phyloP scores from a whole-genome alignment of 2,888 invertebrate species.

The Lycophotia porphyrea region DNA sequence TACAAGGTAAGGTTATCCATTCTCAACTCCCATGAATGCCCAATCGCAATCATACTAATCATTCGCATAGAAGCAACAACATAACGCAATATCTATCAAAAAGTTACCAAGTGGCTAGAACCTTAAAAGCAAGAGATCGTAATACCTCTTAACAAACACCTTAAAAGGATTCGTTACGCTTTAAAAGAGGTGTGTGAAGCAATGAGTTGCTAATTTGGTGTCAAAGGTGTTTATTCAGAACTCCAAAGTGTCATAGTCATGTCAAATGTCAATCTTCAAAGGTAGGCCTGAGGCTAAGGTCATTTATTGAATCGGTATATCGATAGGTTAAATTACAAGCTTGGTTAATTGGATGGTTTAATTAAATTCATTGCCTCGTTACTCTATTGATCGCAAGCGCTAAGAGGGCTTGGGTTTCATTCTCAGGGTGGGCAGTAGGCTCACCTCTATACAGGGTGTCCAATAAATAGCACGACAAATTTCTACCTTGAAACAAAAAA shows the following conservation, averaged over 20 bases:
- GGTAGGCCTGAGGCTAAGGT: conserved; percentile 22
- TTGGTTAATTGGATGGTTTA: neutral
- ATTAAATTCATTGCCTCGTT: neutral
- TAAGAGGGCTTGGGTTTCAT: neutral
- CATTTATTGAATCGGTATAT: neutral
- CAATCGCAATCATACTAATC: neutral
- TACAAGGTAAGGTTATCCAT: neutral
- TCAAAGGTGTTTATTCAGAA: conserved; percentile 36
- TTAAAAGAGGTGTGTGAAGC: conserved; percentile 27
- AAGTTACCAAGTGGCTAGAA: conserved; percentile 10
- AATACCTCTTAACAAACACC: conserved; percentile 20
- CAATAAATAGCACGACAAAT: too few species aligned
- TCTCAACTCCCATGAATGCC: neutral
- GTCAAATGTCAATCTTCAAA: conserved; percentile 40
- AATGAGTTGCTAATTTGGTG: conserved; percentile 34
- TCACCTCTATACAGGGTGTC: neutral
- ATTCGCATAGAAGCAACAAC: conserved; percentile 4
- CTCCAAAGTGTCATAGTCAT: conserved; percentile 38
- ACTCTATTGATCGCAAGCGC: neutral
- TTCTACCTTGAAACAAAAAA: too few species aligned
- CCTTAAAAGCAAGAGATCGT: conserved; percentile 4
- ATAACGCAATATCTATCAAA: conserved; percentile 17
- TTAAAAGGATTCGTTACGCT: conserved; percentile 16
- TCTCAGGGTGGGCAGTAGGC: neutral
- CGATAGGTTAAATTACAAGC: conserved; percentile 3